phyloP scores from a whole-genome alignment of 1,140 invertebrate species.

The Homarus americanus region DNA sequence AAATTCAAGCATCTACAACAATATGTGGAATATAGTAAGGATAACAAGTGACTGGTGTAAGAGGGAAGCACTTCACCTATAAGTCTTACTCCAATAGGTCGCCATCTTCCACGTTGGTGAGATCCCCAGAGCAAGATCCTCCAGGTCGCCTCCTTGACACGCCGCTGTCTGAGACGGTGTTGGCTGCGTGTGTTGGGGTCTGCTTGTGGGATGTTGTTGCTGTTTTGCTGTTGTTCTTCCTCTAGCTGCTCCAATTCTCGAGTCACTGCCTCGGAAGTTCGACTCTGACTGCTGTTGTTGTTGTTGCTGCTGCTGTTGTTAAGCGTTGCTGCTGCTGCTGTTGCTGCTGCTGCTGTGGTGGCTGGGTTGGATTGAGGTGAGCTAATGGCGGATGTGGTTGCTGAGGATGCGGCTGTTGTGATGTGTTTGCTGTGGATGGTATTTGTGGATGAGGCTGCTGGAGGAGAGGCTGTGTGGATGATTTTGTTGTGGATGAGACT shows the following conservation, averaged over 20 bases:
- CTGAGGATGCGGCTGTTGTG: slow-evolving; percentile 19
- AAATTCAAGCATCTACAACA: too few relatives aligned
- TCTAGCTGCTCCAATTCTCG: slow-evolving; percentile 62
- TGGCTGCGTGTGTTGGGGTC: slow-evolving; percentile 1
- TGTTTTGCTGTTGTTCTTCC: slow-evolving; percentile 68
- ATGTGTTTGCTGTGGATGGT: slow-evolving; percentile 28
- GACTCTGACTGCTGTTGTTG: slow-evolving; percentile 59
- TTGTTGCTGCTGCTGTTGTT: too few relatives aligned
- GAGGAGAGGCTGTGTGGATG: slow-evolving; percentile 42
- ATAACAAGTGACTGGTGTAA: too few relatives aligned
- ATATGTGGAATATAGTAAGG: too few relatives aligned
- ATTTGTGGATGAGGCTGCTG: slow-evolving; percentile 23
- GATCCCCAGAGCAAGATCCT: slow-evolving; percentile 51
- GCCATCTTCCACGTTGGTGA: slow-evolving; percentile 65
- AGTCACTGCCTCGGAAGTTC: slow-evolving; percentile 65
- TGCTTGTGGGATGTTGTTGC: slow-evolving; percentile 50
- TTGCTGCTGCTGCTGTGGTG: slow-evolving; percentile 34
- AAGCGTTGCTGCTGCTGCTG: too few relatives aligned
- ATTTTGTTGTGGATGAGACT: slow-evolving; percentile 24
- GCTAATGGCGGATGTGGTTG: slow-evolving; percentile 28
- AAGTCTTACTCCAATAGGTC: slow-evolving; percentile 51
- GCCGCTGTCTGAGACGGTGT: not conserved
- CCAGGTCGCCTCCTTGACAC: slow-evolving; percentile 52
- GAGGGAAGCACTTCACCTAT: too few relatives aligned
- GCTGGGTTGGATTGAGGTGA: slow-evolving; percentile 16